Base-by-base conservation (phyloP, 2,888 invertebrate species). In the Diplolepis rosae region DNA sequence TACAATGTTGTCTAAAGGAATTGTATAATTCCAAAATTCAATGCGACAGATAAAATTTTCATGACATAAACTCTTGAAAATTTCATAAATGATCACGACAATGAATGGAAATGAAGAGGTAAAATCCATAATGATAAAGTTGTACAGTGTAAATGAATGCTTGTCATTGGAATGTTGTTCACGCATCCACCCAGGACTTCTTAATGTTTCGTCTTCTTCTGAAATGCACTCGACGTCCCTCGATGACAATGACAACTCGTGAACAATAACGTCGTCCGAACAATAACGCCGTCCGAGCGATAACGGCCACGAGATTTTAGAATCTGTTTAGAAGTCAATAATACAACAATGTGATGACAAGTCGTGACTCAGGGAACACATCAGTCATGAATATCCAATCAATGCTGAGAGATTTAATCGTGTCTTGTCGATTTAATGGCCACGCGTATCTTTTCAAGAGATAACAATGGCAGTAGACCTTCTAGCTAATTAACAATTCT, bases 351-450 rank as follows among this genome's bases (percentile, higher is more conserved):
- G 39, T n/a, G 39, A 61, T 61, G 61, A 61, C 35, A 61, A 39
- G 35, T n/a, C n/a, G 35, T 61, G 54, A 32, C 9, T 54, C 5
- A 22, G 15, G 30, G 50, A 39, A 50, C 68, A 71, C 68, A 69
- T 73, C 72, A 71, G 28, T 54, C 24, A 69, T 39, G 71, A 74
- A 73, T 74, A 70, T 69, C 67, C 69, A 76, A 74, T 72, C 70
- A 73, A 72, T 70, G 69, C 69, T 72, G 70, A 45, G 45, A 45
- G 45, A 45, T 45, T 68, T 68, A 76, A 73, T 71, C 30, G 71
- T n/a, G 27, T 24, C 52, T 27, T n/a, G 24, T n/a, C 28, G 52
- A 52, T 27, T 52, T 52, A 28, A 52, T 52, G 28, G 27, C 52
- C 27, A n/a, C 28, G 27, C 7, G 52, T 52, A 27, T 27, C n/a